Percentiles rank a stretch among this genome's conserved stretches.
Evolutionary conservation across 2,113 vertebrate genomes (phyloP).

Genomic region (Lontra canadensis): DNA sequence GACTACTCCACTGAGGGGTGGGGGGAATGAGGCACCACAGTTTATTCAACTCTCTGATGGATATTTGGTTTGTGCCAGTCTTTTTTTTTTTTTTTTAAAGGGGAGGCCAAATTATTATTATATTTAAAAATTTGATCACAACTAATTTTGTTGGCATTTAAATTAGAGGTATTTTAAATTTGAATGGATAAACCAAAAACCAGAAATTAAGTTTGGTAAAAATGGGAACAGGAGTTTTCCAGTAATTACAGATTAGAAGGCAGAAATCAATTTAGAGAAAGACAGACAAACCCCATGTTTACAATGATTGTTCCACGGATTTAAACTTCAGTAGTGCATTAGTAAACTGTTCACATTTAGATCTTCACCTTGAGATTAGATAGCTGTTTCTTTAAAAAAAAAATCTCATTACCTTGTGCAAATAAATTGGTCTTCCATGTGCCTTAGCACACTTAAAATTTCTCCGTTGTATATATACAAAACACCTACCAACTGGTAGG

Average conservation of each 20-base stretch:
- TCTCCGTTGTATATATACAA: too few relatives aligned
- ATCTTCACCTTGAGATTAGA: constrained; percentile 78
- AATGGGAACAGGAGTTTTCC: constrained; percentile 74
- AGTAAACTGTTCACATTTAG: constrained; percentile 58
- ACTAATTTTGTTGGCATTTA: constrained; percentile 79
- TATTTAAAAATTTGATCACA: constrained; percentile 85
- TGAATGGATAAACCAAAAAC: constrained; percentile 71
- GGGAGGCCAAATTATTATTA: constrained; percentile 87
- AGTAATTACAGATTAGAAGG: constrained; percentile 81
- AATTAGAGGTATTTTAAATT: constrained; percentile 79
- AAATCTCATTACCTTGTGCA: too few relatives aligned
- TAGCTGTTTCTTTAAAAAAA: too few relatives aligned
- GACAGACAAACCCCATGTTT: constrained; percentile 77
- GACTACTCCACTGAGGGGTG: not conserved
- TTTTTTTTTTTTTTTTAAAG: too few relatives aligned
- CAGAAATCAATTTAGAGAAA: constrained; percentile 80
- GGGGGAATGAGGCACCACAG: not conserved
- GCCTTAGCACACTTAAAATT: too few relatives aligned
- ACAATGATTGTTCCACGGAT: constrained; percentile 80
- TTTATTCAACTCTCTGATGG: not conserved
- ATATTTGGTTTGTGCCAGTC: not conserved
- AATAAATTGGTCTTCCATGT: too few relatives aligned
- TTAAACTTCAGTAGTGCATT: constrained; percentile 83
- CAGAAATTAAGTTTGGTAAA: constrained; percentile 77
- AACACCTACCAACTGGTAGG: too few relatives aligned